phyloP scores from a whole-genome alignment of 2,797 vertebrate species.

The Spheniscus humboldti region DNA sequence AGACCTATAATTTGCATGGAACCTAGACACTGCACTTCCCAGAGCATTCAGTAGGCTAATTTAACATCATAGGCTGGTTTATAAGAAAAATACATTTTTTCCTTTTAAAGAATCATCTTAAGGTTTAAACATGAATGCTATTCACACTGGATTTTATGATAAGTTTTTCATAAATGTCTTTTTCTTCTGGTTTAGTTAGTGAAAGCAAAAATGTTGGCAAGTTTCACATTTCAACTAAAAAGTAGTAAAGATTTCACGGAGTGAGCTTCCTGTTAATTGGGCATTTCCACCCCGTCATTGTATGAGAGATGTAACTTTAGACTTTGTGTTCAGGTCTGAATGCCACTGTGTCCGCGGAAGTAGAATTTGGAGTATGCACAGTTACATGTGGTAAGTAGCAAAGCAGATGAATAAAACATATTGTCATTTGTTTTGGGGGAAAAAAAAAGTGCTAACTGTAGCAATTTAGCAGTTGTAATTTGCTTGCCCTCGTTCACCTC shows the following conservation, averaged over 20 bases:
- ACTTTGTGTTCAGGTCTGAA: constrained; percentile 55
- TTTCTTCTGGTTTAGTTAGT: neutral
- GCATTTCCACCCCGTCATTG: neutral
- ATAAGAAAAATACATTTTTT: neutral
- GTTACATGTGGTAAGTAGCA: constrained; percentile 69
- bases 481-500: constrained; percentile 43
- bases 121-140: neutral
- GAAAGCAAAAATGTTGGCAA: neutral
- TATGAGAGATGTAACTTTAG: constrained; percentile 26
- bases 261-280: neutral
- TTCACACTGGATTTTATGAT: neutral
- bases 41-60: neutral
- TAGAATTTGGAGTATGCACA: constrained; percentile 63
- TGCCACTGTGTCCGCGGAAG: constrained; percentile 21
- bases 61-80: neutral
- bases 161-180: neutral
- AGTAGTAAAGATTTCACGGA: neutral
- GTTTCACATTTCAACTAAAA: neutral
- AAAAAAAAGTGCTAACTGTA: constrained; percentile 36
- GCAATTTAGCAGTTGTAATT: constrained; percentile 53
- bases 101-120: neutral
- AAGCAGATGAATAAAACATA: constrained; percentile 41
- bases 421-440: neutral
- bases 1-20: neutral
- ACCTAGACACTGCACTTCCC: neutral